Conservation (phyloP, 2,113 vertebrate species). For the Laticauda colubrina region DNA sequence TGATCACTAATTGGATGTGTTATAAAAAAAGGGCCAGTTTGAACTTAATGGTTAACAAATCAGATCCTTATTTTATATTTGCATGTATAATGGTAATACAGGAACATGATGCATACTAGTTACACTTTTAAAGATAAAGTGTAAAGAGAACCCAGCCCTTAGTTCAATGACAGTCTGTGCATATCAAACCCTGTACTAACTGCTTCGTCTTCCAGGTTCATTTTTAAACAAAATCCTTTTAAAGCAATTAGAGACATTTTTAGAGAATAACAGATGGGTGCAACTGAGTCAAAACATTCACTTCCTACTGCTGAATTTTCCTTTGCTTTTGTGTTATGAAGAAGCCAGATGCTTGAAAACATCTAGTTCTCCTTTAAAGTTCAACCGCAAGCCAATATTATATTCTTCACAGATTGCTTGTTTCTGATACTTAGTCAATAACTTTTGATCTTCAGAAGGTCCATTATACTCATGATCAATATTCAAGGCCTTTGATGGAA, state of each 20-base stretch:
- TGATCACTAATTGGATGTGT: not conserved
- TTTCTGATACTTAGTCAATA: not conserved
- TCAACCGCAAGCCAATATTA: not conserved
- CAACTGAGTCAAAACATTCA: not conserved
- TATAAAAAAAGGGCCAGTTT: not conserved
- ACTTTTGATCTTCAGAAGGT: not conserved
- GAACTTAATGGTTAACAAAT: not conserved
- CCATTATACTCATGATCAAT: not conserved
- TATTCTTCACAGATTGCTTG: not conserved
- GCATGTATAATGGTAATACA: not conserved
- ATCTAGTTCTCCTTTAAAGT: not conserved
- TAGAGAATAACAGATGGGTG: not conserved
- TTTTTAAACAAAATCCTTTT: not conserved
- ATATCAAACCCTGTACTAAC: not conserved
- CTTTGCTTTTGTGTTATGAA: not conserved
- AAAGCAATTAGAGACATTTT: not conserved
- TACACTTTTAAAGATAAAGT: not conserved
- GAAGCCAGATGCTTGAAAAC: not conserved
- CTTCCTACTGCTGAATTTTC: not conserved
- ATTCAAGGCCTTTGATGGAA: not conserved
- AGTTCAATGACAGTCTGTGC: not conserved
- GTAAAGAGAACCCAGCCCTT: not conserved
- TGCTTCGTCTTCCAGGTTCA: not conserved
- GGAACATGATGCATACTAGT: not conserved
- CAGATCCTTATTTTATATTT: not conserved